Conservation (phyloP, 2,888 invertebrate genomes). For the Lymantria monacha region DNA sequence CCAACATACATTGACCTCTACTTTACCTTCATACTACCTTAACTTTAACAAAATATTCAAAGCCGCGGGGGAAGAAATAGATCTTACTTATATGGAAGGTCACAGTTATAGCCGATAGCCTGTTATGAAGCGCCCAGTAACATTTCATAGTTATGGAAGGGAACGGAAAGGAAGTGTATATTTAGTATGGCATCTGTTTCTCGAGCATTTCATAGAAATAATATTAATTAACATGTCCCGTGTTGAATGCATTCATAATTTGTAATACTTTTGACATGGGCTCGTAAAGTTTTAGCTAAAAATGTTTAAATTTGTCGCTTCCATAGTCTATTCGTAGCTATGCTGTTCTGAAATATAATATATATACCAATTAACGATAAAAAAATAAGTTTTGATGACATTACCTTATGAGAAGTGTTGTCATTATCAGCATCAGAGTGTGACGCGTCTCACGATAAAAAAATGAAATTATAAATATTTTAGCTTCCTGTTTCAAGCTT, state of each 20-base stretch:
- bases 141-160: constrained; percentile 75
- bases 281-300: constrained; percentile 51
- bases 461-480: no score
- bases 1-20: constrained; percentile 56
- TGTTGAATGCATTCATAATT: constrained; percentile 60
- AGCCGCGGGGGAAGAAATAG: constrained; percentile 43
- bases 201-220: constrained; percentile 70
- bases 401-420: constrained; percentile 36
- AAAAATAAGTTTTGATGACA: constrained; percentile 37
- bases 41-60: constrained; percentile 42
- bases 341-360: constrained; percentile 40
- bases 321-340: constrained; percentile 37
- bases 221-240: constrained; percentile 74
- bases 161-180: constrained; percentile 79
- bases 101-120: constrained; percentile 68
- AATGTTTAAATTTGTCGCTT: constrained; percentile 33
- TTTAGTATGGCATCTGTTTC: constrained; percentile 77
- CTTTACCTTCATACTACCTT: constrained; percentile 49
- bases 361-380: constrained; percentile 41
- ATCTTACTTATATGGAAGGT: constrained; percentile 53
- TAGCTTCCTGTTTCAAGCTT: no score
- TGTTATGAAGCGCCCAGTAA: constrained; percentile 70
- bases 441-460: no score
- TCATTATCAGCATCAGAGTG: constrained; percentile 26
- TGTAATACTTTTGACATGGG: constrained; percentile 52